Evolutionary conservation across 2,797 vertebrate genomes (phyloP).

Genomic region (Gobionotothen gibberifrons): DNA sequence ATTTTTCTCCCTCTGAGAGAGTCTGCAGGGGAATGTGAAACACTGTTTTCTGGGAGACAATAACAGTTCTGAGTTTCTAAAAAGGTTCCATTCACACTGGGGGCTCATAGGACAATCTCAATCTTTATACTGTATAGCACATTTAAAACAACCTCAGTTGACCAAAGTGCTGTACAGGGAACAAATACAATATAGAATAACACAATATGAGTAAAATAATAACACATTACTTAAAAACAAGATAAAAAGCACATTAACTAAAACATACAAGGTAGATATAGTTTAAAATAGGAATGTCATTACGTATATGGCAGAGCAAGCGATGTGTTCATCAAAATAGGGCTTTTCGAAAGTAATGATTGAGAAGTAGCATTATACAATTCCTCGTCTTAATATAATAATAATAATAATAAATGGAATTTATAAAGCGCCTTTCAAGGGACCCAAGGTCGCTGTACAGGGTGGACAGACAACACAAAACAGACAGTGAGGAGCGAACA

Average conservation of each 20-base stretch:
- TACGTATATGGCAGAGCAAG: not conserved
- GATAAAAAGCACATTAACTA: too few species aligned
- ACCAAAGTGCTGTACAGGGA: too few species aligned
- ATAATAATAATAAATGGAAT: too few species aligned
- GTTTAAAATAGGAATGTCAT: not conserved
- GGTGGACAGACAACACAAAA: too few species aligned
- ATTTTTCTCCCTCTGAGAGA: conserved; percentile 43
- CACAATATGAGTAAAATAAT: too few species aligned
- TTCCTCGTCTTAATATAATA: not conserved
- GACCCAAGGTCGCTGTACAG: too few species aligned
- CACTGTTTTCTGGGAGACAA: conserved; percentile 39
- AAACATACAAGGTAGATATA: not conserved
- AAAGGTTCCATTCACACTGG: conserved; percentile 34
- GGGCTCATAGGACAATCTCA: not conserved
- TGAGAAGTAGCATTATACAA: not conserved
- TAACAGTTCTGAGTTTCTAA: conserved; percentile 24
- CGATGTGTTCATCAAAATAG: not conserved
- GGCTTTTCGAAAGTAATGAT: not conserved
- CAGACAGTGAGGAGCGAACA: too few species aligned
- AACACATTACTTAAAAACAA: too few species aligned
- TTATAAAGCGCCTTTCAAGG: too few species aligned
- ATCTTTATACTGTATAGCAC: too few species aligned
- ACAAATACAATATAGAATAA: too few species aligned
- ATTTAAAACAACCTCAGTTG: too few species aligned
- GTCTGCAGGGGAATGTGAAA: conserved; percentile 45